Evolutionary conservation across 2,797 vertebrate genomes (phyloP), one percentile per base, ranked within the genome.

Genomic region (Enteromius paludinosus): DNA sequence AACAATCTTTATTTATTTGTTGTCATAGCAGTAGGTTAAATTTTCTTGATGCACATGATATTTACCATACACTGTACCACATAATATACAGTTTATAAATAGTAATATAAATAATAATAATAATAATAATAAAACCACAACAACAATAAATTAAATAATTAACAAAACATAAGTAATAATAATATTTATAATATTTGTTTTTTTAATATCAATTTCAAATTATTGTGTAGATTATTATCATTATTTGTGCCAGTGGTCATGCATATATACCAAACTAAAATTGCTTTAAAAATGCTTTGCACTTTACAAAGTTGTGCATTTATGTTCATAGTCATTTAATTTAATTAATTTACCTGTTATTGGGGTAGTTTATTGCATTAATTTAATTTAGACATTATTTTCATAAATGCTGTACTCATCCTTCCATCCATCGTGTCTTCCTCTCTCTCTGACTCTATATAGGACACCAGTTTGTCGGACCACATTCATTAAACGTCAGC

Each of bases 401-500:
- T 61, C 1, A 80, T 61, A 45, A 80, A 71, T 35, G n/a, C 66
- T 71, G 11, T 59, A 43, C 41, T 28, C 41, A 14, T 64, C 43
- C 12, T 47, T n/a, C 12, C 23, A 20, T n/a, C 12, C 23, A 20
- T 49, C 4, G 14, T 66, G 62, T 23, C 15, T 62, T 18, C 15
- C 59, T 30, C 25, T 72, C 74, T 62, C 35, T 59, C 54, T 25
- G 52, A 12, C 52, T 84, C 56, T 78, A 81, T 84, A 79, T 84
- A 79, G 87, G 82, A 82, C 87, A 66, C 61, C 59, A 17, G 38
- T n/a, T 49, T 70, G 62, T 66, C 43, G 7, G 20, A 62, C 77
- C 73, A 43, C 75, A 83, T 87, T 88, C 78, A 86, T 81, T 87
- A 81, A 86, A 82, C 59, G 78, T 72, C 72, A 82, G 72, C 81